Percentiles rank a stretch among this genome's conserved stretches.
Evolutionary conservation across 2,888 invertebrate genomes (phyloP).

Genomic region (Protonemura montana): DNA sequence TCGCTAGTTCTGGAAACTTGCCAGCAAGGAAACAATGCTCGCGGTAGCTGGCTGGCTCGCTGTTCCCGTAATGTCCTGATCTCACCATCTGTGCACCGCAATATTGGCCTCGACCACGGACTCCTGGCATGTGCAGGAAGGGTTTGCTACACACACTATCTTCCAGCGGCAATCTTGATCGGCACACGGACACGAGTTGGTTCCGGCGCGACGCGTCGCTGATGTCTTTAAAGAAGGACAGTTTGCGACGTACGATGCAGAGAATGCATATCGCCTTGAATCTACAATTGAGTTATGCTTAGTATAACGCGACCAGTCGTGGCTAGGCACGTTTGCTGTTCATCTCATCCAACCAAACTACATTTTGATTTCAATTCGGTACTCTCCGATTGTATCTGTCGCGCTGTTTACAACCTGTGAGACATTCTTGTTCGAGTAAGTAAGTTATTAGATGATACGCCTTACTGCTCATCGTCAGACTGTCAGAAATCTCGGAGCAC

Average conservation of each 20-base stretch:
- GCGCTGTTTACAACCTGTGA: neutral
- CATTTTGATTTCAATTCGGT: neutral
- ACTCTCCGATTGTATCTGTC: neutral
- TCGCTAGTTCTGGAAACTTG: neutral
- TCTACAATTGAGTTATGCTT: neutral
- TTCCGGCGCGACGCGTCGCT: too few species aligned
- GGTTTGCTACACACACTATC: neutral
- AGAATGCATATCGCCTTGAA: neutral
- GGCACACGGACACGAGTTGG: neutral
- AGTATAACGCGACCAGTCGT: neutral
- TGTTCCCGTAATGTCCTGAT: neutral
- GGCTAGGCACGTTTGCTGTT: neutral
- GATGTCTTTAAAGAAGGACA: neutral
- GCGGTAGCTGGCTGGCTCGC: neutral
- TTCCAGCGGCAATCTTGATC: neutral
- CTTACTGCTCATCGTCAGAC: neutral
- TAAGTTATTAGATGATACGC: neutral
- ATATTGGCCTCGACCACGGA: neutral
- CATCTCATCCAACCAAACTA: neutral
- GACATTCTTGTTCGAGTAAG: neutral
- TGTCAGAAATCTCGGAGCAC: neutral
- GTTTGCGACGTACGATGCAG: neutral
- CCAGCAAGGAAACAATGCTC: constrained; percentile 12
- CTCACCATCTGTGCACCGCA: neutral
- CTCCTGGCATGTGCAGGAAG: neutral